Evolutionary conservation across 2,797 vertebrate genomes (phyloP), one percentile per base, ranked within the genome.

Genomic region (Thunnus albacares): DNA sequence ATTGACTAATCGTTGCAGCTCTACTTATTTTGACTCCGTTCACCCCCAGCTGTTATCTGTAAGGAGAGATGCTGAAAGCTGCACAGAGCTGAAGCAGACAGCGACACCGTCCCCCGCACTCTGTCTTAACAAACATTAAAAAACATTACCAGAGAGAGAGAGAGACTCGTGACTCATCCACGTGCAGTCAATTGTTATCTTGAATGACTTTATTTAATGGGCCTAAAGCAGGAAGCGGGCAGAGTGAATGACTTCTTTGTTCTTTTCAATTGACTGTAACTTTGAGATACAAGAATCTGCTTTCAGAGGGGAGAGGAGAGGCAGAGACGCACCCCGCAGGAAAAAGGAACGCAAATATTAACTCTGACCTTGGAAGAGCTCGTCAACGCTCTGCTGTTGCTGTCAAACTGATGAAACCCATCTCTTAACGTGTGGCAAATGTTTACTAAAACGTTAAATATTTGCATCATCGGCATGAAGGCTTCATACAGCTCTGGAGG

Each of bases 171-270:
- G 79, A 68, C 49, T 51, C 65, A 12, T 68, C 76, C 89, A 76
- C 56, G 30, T 80, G 80, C 68, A 56, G 57, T 17, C 53, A 64
- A 12, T 66, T 65, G 41, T 80, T 82, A 80, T 88, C 82, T 24
- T 65, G 63, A 75, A 79, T 22, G 57, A 58, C 77, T 85, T 85
- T 33, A 80, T 81, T 88, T 76, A 91, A 88, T 77, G 88, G 65
- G 62, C 60, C 72, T 47, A 26, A 77, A 82, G 64, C 71, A 43
- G 49, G 57, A 68, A 47, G 72, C 5, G 6, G 30, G 43, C 55
- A 3, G 69, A 69, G n/a, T 74, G 80, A 87, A 85, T 51, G 77
- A 63, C 10, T 55, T 52, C 83, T 93, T 89, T 88, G 87, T 90
- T 87, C 84, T 83, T 77, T 80, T 80, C 78, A 79, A 80, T 47